These are phyloP conservation scores for Epirrhoe alternata DNA, from an alignment of 2,888 invertebrate genomes.

Conservation along the genomic window DNA sequence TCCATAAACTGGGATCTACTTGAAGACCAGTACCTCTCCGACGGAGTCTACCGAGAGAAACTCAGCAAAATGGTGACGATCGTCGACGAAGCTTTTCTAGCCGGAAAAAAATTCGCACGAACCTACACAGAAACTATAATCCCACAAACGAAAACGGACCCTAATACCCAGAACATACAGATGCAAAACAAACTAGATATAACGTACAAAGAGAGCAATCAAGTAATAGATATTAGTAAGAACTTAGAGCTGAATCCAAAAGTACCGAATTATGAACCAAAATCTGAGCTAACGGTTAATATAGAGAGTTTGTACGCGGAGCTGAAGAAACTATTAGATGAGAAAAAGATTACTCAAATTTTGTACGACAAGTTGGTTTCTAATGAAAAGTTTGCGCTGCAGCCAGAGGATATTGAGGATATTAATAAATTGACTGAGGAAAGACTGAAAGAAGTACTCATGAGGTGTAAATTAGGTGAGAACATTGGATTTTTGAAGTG, in stretches of 20 bases:
- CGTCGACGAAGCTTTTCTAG: constrained; percentile 89
- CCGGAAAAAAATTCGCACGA: constrained; percentile 90
- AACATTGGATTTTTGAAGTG: not conserved
- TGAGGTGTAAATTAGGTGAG: constrained; percentile 74
- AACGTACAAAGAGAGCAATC: constrained; percentile 62
- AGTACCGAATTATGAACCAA: constrained; percentile 50
- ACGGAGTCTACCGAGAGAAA: constrained; percentile 92
- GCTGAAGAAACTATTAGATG: constrained; percentile 63
- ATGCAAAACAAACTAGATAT: constrained; percentile 56
- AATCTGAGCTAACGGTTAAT: constrained; percentile 47
- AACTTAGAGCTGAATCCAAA: constrained; percentile 52
- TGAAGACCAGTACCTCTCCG: constrained; percentile 93
- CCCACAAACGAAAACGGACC: constrained; percentile 43
- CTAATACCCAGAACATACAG: constrained; percentile 40
- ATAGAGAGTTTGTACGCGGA: constrained; percentile 61
- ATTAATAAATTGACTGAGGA: constrained; percentile 74
- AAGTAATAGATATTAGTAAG: constrained; percentile 55
- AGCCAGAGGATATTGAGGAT: constrained; percentile 78
- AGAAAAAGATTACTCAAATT: constrained; percentile 70
- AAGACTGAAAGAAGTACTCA: constrained; percentile 63
- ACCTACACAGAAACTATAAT: constrained; percentile 75
- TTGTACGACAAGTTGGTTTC: constrained; percentile 76
- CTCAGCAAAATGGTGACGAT: constrained; percentile 94
- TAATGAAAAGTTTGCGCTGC: constrained; percentile 73
- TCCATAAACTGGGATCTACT: constrained; percentile 97